Percentiles rank a stretch among this genome's conserved stretches.
phyloP scores from a whole-genome alignment of 2,797 vertebrate species.

The Luscinia megarhynchos region DNA sequence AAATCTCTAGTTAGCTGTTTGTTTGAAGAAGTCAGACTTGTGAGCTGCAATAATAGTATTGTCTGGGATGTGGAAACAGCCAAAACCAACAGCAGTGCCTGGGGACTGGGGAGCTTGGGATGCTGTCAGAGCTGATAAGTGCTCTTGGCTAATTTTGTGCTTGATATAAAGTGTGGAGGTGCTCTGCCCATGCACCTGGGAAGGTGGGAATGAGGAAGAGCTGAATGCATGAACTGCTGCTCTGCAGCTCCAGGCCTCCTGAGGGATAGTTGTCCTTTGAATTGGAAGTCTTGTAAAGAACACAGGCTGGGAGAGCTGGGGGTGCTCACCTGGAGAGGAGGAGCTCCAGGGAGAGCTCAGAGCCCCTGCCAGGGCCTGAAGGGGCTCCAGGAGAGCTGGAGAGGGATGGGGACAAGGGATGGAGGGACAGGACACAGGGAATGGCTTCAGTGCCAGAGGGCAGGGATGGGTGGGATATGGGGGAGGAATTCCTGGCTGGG shows the following conservation, averaged over 20 bases:
- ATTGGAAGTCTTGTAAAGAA: background rate
- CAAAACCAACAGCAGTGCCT: background rate
- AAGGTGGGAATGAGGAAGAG: background rate
- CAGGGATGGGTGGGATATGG: rapidly evolving
- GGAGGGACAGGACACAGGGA: background rate
- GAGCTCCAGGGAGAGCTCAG: background rate
- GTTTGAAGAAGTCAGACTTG: background rate
- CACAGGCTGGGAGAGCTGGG: background rate
- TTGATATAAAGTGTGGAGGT: background rate
- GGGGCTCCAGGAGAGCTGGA: background rate
- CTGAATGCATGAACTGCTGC: background rate
- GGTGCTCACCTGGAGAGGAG: background rate
- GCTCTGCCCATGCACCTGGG: background rate
- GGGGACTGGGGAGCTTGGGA: background rate
- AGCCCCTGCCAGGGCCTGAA: rapidly evolving
- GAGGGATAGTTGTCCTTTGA: background rate
- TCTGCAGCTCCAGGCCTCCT: background rate
- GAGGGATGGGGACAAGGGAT: background rate
- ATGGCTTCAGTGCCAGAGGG: background rate
- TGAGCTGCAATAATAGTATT: background rate
- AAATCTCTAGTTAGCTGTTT: background rate
- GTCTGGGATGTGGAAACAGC: background rate
- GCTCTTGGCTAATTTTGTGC: background rate
- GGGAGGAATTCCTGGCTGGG: rapidly evolving
- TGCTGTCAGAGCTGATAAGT: background rate